phyloP scores from a whole-genome alignment of 2,888 invertebrate species.

The Leptothorax acervorum region DNA sequence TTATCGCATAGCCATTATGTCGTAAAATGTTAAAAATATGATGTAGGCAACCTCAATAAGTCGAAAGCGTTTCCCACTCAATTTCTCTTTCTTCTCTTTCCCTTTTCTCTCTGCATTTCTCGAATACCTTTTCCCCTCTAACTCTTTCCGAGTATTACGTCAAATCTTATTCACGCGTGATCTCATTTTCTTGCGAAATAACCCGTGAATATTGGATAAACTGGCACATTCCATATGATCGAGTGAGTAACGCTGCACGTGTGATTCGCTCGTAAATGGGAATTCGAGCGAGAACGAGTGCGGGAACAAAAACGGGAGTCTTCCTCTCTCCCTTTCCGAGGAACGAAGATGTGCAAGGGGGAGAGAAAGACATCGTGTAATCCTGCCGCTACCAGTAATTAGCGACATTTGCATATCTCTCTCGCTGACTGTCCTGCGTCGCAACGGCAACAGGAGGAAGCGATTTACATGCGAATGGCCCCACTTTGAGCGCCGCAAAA shows the following conservation, averaged over 20 bases:
- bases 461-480: slow-evolving; percentile 84
- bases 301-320: slow-evolving; percentile 19
- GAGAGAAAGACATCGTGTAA: slow-evolving; percentile 76
- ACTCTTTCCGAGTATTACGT: not conserved
- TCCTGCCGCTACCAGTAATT: slow-evolving; percentile 82
- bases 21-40: not conserved
- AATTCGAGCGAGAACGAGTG: slow-evolving; percentile 28
- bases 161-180: not conserved
- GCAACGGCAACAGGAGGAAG: slow-evolving; percentile 61
- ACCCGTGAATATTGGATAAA: slow-evolving; percentile 10
- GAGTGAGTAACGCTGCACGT: slow-evolving; percentile 2
- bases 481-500: slow-evolving; percentile 75
- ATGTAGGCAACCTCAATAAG: not conserved
- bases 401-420: slow-evolving; percentile 84
- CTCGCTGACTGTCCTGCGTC: slow-evolving; percentile 68
- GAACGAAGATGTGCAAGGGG: slow-evolving; percentile 4
- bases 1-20: not conserved
- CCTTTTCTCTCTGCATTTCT: not conserved
- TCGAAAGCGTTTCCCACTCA: not conserved
- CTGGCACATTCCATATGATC: not conserved
- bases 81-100: not conserved
- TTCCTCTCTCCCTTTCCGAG: not conserved
- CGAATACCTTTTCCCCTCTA: not conserved
- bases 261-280: slow-evolving; percentile 18
- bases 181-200: slow-evolving; percentile 16